These are phyloP conservation scores for Corella eumyota DNA, from an alignment of 23 tunicate genomes.

Conservation along the genomic window DNA sequence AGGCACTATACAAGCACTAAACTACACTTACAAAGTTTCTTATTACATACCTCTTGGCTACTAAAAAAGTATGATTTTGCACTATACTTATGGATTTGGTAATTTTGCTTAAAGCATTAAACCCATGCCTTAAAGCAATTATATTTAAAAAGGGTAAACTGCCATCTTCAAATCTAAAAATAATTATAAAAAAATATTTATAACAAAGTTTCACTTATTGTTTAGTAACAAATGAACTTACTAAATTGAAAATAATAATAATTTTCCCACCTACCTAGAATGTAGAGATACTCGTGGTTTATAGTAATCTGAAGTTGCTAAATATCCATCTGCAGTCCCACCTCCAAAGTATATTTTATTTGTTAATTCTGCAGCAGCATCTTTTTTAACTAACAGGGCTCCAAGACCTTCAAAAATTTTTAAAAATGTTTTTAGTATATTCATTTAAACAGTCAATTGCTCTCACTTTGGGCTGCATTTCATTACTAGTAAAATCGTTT, in stretches of 20 bases:
- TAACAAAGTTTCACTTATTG: not conserved
- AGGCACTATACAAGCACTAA: too few relatives aligned
- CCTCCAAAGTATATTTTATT: slow-evolving; percentile 71
- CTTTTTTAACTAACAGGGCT: slow-evolving; percentile 49
- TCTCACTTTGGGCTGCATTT: too few relatives aligned
- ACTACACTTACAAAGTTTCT: not conserved
- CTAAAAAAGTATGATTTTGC: slow-evolving; percentile 44
- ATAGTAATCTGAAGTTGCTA: slow-evolving; percentile 37
- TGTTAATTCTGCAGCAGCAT: slow-evolving; percentile 9
- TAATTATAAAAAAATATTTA: not conserved
- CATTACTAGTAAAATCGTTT: too few relatives aligned
- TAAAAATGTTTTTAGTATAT: not conserved
- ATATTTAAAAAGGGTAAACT: slow-evolving; percentile 43
- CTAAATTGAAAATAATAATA: too few relatives aligned
- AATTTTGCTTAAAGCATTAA: slow-evolving; percentile 25
- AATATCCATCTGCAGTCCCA: slow-evolving; percentile 64
- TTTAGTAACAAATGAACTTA: not conserved
- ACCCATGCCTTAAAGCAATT: slow-evolving; percentile 59
- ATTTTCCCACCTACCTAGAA: slow-evolving; percentile 17
- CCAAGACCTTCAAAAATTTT: slow-evolving; percentile 63
- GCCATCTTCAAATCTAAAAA: slow-evolving; percentile 71
- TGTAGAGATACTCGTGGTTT: slow-evolving; percentile 22
- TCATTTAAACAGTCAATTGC: too few relatives aligned
- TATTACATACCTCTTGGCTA: slow-evolving; percentile 20
- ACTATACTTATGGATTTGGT: slow-evolving; percentile 13